Conservation (phyloP, 2,888 invertebrate species). For the Catocala sponsa region DNA sequence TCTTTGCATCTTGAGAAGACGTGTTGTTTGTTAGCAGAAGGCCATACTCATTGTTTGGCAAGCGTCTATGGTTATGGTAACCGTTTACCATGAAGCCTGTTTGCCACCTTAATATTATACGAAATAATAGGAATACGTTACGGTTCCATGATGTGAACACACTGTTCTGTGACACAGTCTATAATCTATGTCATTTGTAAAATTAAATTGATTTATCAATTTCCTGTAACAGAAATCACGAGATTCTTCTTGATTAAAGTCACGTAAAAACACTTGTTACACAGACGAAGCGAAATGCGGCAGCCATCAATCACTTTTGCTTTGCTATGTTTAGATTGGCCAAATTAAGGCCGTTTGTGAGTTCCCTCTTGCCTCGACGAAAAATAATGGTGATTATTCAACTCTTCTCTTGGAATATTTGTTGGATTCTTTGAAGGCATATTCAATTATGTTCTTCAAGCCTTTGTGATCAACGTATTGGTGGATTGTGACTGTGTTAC, state of each 20-base stretch:
- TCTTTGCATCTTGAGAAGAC: too few species aligned
- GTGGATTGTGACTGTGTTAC: slow-evolving; percentile 7
- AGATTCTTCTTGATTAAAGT: slow-evolving; percentile 71
- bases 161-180: not conserved
- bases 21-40: too few species aligned
- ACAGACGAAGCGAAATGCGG: slow-evolving; percentile 59
- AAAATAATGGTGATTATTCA: slow-evolving; percentile 79
- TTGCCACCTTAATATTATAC: too few species aligned
- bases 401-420: slow-evolving; percentile 59
- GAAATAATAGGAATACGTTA: too few species aligned
- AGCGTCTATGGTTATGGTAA: too few species aligned
- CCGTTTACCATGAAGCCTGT: too few species aligned
- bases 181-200: slow-evolving; percentile 17
- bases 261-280: slow-evolving; percentile 82
- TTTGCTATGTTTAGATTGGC: slow-evolving; percentile 77
- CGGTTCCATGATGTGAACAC: too few species aligned
- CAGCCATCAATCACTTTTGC: slow-evolving; percentile 69
- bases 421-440: slow-evolving; percentile 30
- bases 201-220: slow-evolving; percentile 65
- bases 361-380: slow-evolving; percentile 65
- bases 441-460: slow-evolving; percentile 33
- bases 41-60: too few species aligned
- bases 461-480: slow-evolving; percentile 21
- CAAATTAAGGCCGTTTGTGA: slow-evolving; percentile 74
- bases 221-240: slow-evolving; percentile 62